Percentiles rank a stretch among this genome's conserved stretches.
Conservation (phyloP, 2,888 invertebrate genomes). For the Monochamus alternatus region DNA sequence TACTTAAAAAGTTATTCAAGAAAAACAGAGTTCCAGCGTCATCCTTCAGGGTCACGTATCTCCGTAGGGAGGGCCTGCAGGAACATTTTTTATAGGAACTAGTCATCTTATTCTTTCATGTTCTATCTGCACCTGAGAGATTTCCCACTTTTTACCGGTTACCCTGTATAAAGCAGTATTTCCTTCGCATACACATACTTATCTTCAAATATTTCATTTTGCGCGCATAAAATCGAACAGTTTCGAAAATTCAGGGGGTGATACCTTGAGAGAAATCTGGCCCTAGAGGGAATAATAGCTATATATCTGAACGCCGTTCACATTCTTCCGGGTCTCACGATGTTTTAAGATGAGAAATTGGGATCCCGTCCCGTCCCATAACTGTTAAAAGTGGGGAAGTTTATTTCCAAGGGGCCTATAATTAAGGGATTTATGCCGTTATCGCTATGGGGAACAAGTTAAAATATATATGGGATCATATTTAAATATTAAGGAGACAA, state of each 20-base stretch:
- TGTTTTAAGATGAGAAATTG: constrained; percentile 49
- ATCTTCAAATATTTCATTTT: background rate
- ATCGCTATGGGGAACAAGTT: background rate
- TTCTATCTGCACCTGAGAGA: no score
- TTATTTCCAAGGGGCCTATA: constrained; percentile 17
- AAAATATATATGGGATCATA: background rate
- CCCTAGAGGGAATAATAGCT: constrained; percentile 49
- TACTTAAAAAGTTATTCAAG: no score
- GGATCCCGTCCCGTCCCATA: constrained; percentile 22
- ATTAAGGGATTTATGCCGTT: constrained; percentile 1
- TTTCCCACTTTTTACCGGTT: no score
- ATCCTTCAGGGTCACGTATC: no score
- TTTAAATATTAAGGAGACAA: no score
- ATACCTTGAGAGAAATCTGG: constrained; percentile 42
- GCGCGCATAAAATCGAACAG: constrained; percentile 11
- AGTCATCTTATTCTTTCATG: no score
- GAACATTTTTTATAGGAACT: no score
- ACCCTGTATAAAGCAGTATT: background rate
- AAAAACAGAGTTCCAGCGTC: no score
- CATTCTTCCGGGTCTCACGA: constrained; percentile 50
- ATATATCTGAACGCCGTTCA: constrained; percentile 37
- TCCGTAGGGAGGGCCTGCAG: no score
- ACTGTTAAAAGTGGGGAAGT: constrained; percentile 19
- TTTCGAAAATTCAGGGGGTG: constrained; percentile 42
- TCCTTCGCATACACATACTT: background rate